These are phyloP conservation scores for Andrena haemorrhoa DNA, from an alignment of 2,888 invertebrate species.

Conservation along the genomic window DNA sequence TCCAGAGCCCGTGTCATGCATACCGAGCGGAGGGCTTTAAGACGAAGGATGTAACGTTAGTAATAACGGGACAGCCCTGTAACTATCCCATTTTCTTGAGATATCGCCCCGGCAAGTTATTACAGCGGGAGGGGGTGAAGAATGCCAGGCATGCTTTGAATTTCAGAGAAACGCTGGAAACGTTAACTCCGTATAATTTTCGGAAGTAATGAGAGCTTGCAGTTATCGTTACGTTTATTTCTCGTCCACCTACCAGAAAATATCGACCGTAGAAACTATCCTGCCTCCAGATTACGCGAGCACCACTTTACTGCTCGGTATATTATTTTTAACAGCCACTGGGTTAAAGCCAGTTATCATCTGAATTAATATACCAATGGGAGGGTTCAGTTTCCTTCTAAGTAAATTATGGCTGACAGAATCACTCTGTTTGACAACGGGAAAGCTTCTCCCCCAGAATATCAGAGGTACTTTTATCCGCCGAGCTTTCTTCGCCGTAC, in stretches of 20 bases:
- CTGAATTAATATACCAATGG: too few relatives aligned
- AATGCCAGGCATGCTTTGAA: constrained; percentile 1
- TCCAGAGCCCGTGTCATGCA: background rate
- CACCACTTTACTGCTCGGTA: too few relatives aligned
- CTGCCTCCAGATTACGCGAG: background rate
- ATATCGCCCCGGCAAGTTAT: constrained; percentile 13
- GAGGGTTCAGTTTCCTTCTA: too few relatives aligned
- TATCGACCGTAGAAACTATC: background rate
- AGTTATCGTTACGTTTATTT: background rate
- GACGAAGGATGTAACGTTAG: constrained; percentile 3
- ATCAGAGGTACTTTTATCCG: background rate
- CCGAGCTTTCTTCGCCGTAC: background rate
- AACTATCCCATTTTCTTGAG: constrained; percentile 9
- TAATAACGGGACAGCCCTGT: constrained; percentile 22
- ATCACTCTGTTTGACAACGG: background rate
- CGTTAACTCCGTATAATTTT: constrained; percentile 12
- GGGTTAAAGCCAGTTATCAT: too few relatives aligned
- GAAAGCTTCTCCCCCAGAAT: background rate
- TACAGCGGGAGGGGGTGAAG: background rate
- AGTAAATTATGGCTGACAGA: background rate
- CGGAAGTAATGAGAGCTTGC: background rate
- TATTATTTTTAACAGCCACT: too few relatives aligned
- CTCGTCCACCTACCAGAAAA: background rate
- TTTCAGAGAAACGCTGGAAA: background rate
- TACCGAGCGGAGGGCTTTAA: background rate